Conservation (phyloP, 2,797 vertebrate species). For the Chelidonichthys spinosus region DNA sequence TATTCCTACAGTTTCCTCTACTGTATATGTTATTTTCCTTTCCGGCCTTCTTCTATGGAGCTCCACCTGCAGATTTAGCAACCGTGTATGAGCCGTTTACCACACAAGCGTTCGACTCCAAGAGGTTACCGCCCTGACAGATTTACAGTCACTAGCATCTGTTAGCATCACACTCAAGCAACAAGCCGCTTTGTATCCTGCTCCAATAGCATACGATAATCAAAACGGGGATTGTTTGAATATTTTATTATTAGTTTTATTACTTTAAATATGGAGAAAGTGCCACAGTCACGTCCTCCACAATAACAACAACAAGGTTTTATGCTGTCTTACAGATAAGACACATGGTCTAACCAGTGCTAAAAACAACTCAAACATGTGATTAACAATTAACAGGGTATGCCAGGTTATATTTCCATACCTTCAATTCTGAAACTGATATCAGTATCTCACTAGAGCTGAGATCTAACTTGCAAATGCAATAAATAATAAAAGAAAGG, state of each 20-base stretch:
- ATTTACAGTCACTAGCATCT: constrained; percentile 58
- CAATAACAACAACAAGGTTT: background rate
- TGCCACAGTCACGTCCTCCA: background rate
- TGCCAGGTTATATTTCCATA: background rate
- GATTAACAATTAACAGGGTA: background rate
- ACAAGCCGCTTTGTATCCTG: constrained; percentile 13
- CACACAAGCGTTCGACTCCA: constrained; percentile 20
- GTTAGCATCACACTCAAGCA: constrained; percentile 41
- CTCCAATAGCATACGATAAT: background rate
- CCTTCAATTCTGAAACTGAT: background rate
- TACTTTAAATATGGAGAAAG: background rate
- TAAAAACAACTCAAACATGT: background rate
- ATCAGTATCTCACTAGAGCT: background rate
- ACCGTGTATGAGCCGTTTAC: constrained; percentile 34
- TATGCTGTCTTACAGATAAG: background rate
- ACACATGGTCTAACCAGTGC: background rate
- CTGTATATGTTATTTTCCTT: background rate
- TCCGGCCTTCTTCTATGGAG: background rate
- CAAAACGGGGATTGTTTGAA: background rate
- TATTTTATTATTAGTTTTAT: background rate
- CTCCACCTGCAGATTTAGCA: constrained; percentile 1
- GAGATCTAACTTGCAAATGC: constrained; percentile 13
- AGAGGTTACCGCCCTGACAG: constrained; percentile 26
- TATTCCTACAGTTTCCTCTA: background rate
- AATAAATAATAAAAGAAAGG: background rate